A percentile compares a stretch with the other conserved stretches of the same genome.
These are phyloP conservation scores for Nebria salina DNA, from an alignment of 2,888 invertebrate species.

Conservation along the genomic window DNA sequence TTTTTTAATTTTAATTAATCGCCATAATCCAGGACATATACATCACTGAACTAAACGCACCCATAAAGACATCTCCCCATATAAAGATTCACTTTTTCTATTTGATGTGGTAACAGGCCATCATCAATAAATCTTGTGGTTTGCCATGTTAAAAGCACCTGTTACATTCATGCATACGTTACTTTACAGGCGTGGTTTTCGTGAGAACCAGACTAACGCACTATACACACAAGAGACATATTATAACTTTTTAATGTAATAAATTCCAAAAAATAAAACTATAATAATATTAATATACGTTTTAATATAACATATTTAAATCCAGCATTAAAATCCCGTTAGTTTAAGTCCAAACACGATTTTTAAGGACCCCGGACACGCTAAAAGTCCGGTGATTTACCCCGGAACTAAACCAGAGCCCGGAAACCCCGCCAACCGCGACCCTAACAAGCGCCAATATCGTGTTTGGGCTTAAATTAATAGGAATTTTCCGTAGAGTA, in stretches of 20 bases:
- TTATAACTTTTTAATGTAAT: too few species aligned
- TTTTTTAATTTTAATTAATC: not conserved
- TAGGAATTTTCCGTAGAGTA: not conserved
- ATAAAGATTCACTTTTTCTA: conserved; percentile 1
- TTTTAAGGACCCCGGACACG: not conserved
- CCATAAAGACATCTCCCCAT: not conserved
- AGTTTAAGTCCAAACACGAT: not conserved
- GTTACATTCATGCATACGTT: not conserved
- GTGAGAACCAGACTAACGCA: conserved; percentile 9
- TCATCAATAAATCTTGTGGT: not conserved
- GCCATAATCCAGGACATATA: not conserved
- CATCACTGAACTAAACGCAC: not conserved
- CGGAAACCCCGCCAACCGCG: not conserved
- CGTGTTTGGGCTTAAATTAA: conserved; percentile 1
- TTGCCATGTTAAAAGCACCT: conserved; percentile 5
- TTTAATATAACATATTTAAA: not conserved
- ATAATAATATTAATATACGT: not conserved
- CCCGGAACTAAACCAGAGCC: not conserved
- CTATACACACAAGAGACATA: not conserved
- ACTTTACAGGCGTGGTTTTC: conserved; percentile 5
- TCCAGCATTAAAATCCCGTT: not conserved
- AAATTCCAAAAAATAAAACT: not conserved
- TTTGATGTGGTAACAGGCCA: not conserved
- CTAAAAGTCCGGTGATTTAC: not conserved
- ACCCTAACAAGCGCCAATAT: not conserved